Percentiles rank a stretch among this genome's conserved stretches.
phyloP scores from a whole-genome alignment of 1,140 invertebrate genomes.

The Ips typographus region DNA sequence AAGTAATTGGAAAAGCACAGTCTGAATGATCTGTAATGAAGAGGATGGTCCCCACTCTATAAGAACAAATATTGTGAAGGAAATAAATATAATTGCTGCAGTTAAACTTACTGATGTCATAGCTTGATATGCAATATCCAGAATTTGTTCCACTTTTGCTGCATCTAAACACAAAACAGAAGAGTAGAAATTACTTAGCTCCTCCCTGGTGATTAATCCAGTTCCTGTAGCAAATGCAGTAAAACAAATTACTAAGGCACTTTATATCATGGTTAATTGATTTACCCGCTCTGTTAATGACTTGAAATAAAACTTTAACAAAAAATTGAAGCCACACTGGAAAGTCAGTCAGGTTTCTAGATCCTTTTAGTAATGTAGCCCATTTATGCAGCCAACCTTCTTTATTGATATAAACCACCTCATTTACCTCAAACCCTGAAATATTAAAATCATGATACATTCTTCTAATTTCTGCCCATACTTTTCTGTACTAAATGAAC shows the following conservation, averaged over 20 bases:
- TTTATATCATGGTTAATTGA: conserved; percentile 12
- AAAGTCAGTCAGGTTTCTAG: conserved; percentile 60
- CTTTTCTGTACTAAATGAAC: conserved; percentile 21
- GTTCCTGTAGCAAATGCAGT: conserved; percentile 51
- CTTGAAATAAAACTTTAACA: conserved; percentile 69
- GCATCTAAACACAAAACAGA: conserved; percentile 66
- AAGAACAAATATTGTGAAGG: conserved; percentile 25
- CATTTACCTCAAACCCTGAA: conserved; percentile 48
- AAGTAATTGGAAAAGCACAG: conserved; percentile 72
- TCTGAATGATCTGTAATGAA: conserved; percentile 65
- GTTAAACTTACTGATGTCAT: conserved; percentile 66
- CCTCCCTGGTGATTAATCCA: conserved; percentile 64
- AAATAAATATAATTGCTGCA: background rate
- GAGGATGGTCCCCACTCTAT: conserved; percentile 66
- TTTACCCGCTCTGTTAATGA: conserved; percentile 67
- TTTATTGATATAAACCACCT: conserved; percentile 52
- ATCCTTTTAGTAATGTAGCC: conserved; percentile 59
- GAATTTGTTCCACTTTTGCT: conserved; percentile 61
- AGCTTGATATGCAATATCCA: conserved; percentile 65
- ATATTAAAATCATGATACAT: background rate
- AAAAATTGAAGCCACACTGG: conserved; percentile 72
- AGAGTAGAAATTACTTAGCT: conserved; percentile 66
- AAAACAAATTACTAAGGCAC: conserved; percentile 16
- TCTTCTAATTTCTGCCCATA: background rate
- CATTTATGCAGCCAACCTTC: conserved; percentile 68